Percentiles rank a stretch among this genome's conserved stretches.
Conservation (phyloP, 2,113 vertebrate species). For the Thermophis baileyi region DNA sequence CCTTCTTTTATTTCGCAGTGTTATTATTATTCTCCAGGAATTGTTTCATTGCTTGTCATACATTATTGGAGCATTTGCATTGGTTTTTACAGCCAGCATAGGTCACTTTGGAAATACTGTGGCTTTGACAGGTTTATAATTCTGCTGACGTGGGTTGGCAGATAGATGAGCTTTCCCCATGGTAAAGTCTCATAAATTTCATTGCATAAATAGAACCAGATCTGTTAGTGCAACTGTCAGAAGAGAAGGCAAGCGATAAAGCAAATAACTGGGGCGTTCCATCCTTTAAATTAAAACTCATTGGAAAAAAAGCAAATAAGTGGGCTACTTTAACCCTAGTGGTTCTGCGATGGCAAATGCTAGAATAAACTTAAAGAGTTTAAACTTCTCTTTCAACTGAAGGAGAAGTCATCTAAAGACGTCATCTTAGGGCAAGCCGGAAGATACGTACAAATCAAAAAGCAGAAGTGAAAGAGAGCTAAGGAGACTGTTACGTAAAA, state of each 20-base stretch:
- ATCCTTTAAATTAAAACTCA: conserved; percentile 58
- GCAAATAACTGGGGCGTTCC: conserved; percentile 59
- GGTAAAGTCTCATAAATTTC: conserved; percentile 60
- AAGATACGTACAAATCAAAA: background rate
- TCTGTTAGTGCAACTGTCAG: conserved; percentile 57
- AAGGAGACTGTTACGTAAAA: background rate
- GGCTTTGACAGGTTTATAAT: conserved; percentile 66
- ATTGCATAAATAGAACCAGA: conserved; percentile 58
- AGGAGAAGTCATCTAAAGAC: background rate
- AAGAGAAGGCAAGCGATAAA: conserved; percentile 42
- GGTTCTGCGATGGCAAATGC: background rate
- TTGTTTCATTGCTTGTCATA: conserved; percentile 53
- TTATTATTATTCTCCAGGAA: conserved; percentile 52
- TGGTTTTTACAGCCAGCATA: conserved; percentile 49
- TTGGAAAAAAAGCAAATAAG: conserved; percentile 7
- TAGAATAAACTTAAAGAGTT: background rate
- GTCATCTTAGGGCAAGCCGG: background rate
- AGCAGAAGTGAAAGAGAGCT: background rate
- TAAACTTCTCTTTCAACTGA: background rate
- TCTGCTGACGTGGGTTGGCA: conserved; percentile 60
- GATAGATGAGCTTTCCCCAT: conserved; percentile 48
- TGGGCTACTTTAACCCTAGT: background rate
- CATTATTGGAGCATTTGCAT: conserved; percentile 55
- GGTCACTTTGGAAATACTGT: conserved; percentile 61
- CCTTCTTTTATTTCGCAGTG: conserved; percentile 38